Base-by-base conservation (phyloP, 2,888 invertebrate species). In the Thecophora atra region DNA sequence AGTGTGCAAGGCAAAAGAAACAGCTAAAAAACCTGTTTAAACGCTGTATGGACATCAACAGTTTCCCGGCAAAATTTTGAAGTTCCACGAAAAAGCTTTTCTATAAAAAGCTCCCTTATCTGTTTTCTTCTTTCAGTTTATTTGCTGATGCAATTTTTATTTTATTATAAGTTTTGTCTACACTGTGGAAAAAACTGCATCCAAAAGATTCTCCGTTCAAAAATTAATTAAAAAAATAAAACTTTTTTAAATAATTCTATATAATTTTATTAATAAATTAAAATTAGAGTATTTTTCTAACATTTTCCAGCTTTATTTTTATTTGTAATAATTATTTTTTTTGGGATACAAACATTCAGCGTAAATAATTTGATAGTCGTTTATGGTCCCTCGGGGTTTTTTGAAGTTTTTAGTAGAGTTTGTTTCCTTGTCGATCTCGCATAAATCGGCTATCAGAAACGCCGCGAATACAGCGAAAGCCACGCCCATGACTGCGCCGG, bases 311-410 rank as follows among this genome's bases (percentile, higher is more conserved):
- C 4, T 47, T 8, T 47, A 11, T 47, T n/a, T 47, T 47, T 47
- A 47, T 5, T n/a, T 47, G 15, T 47, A 47, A n/a, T 47, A n/a
- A 5, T 47, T 44, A 44, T 44, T 47, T 47, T 17, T 47, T 47
- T 11, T 5, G 17, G 1, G 47, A 5, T 5, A 4, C 47, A n/a
- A 5, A 47, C 6, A 5, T 1, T 4, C 47, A 72, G 82, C 82
- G 60, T 79, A 81, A 77, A 81, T 80, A 2, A 79, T 80, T 73
- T 81, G 73, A 68, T 83, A 83, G 56, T 82, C 82, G 60, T 83
- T 70, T 5, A 0, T 79, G 83, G 56, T 83, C 83, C 56, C 81
- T 83, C 4, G 83, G 82, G 24, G 63, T 21, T 54, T 21, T 54
- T 11, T 54, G 54, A 37, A 37, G 37, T 37, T 11, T 37, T 37